These are phyloP conservation scores for Lochmaea crataegi DNA, from an alignment of 2,888 invertebrate genomes.

Conservation along the genomic window DNA sequence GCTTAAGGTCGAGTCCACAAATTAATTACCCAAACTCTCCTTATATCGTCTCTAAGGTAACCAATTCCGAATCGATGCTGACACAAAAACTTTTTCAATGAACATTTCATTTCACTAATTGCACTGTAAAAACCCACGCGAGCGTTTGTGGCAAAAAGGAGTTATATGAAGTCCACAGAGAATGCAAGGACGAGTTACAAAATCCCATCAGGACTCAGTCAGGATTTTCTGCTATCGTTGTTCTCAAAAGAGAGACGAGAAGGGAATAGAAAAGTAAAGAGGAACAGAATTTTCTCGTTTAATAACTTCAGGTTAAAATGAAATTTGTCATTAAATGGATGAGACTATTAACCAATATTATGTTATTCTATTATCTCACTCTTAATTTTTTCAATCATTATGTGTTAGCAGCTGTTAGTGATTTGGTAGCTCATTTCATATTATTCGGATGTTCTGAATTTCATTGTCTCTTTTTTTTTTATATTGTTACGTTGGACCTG, in stretches of 20 bases:
- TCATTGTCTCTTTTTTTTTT: too few species aligned
- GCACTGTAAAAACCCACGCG: conserved; percentile 25
- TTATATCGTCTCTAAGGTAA: conserved; percentile 13
- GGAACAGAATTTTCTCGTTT: background rate
- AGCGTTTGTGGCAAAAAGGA: conserved; percentile 24
- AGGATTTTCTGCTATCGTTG: conserved; percentile 18
- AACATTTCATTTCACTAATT: conserved; percentile 33
- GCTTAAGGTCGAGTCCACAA: conserved; percentile 10
- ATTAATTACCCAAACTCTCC: conserved; percentile 15
- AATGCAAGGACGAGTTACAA: conserved; percentile 30
- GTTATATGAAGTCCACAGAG: conserved; percentile 29
- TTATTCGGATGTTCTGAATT: too few species aligned
- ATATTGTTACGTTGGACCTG: too few species aligned
- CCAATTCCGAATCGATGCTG: conserved; percentile 17
- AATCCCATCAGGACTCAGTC: conserved; percentile 32
- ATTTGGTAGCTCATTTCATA: too few species aligned
- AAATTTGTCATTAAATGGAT: too few species aligned
- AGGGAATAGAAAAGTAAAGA: background rate
- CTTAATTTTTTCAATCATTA: too few species aligned
- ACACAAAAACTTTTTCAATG: conserved; percentile 31
- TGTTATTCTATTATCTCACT: too few species aligned
- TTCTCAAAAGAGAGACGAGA: background rate
- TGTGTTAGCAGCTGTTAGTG: too few species aligned
- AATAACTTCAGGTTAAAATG: background rate
- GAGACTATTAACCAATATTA: too few species aligned